These are phyloP conservation scores for Casuarius casuarius DNA, from an alignment of 2,113 vertebrate species.

Conservation along the genomic window DNA sequence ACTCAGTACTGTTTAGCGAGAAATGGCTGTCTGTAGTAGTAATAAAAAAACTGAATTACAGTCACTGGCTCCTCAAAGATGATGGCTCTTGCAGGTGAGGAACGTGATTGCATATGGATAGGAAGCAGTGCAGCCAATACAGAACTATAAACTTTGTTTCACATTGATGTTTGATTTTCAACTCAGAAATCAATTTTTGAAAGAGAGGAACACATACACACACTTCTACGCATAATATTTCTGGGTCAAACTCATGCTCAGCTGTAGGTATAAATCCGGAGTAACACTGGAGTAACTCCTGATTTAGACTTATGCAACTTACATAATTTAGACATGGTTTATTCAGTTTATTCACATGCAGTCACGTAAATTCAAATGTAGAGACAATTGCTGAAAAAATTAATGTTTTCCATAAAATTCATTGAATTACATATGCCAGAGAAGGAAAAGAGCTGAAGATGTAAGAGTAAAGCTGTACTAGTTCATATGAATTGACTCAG, in stretches of 20 bases:
- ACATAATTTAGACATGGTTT: not conserved
- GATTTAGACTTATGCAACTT: not conserved
- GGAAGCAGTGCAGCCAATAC: not conserved
- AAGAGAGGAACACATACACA: not conserved
- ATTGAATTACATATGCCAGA: not conserved
- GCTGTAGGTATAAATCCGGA: not conserved
- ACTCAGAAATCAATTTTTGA: not conserved
- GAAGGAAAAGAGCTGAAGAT: not conserved
- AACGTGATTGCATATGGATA: not conserved
- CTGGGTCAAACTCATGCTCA: not conserved
- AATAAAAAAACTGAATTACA: conserved; percentile 42
- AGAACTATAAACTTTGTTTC: not conserved
- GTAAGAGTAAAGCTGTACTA: not conserved
- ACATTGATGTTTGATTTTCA: not conserved
- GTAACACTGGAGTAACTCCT: not conserved
- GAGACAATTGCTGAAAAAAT: not conserved
- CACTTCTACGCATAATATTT: not conserved
- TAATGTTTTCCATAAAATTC: not conserved
- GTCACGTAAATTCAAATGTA: not conserved
- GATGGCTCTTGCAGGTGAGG: conserved; percentile 47
- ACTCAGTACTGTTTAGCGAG: conserved; percentile 63
- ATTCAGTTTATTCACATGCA: not conserved
- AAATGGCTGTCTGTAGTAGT: conserved; percentile 12
- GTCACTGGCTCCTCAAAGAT: not conserved
- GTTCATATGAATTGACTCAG: not conserved